Conservation (phyloP, 2,888 invertebrate species). For the Meteorus colon region DNA sequence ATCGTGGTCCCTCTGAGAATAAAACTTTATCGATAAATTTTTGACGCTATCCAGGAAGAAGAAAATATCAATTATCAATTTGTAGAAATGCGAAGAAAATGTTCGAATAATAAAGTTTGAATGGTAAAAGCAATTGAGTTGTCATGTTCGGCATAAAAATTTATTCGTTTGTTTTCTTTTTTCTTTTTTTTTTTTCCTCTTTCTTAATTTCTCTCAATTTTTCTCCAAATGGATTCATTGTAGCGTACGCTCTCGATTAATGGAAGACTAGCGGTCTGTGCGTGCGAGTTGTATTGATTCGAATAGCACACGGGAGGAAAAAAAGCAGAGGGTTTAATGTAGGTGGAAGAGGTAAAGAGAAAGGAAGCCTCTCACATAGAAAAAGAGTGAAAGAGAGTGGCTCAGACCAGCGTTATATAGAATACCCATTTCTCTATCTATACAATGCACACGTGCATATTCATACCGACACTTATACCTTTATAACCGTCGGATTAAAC, state of each 20-base stretch:
- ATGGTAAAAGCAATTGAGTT: not conserved
- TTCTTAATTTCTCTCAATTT: conserved; percentile 21
- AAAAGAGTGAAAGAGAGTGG: not conserved
- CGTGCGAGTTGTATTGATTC: conserved; percentile 53
- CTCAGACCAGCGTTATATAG: not conserved
- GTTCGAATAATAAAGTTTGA: not conserved
- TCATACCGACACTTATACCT: conserved; percentile 45
- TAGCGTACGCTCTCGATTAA: conserved; percentile 35
- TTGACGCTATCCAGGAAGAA: not conserved
- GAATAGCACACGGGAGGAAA: conserved; percentile 35
- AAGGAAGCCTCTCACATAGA: conserved; percentile 65
- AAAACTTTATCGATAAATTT: conserved; percentile 7
- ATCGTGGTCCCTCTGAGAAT: not conserved
- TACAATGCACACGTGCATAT: not conserved
- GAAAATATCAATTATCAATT: not conserved
- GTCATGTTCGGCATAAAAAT: no score
- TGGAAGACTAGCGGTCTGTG: conserved; percentile 42
- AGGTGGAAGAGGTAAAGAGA: conserved; percentile 37
- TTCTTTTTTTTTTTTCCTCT: conserved; percentile 30
- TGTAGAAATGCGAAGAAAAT: not conserved
- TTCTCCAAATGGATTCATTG: conserved; percentile 36
- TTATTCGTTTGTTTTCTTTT: not conserved
- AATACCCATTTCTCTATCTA: not conserved
- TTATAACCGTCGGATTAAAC: conserved; percentile 64
- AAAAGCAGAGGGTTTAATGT: conserved; percentile 11